A percentile compares a stretch with the other conserved stretches of the same genome.
Conservation (phyloP, 2,113 vertebrate species). For the Xerus inauris region DNA sequence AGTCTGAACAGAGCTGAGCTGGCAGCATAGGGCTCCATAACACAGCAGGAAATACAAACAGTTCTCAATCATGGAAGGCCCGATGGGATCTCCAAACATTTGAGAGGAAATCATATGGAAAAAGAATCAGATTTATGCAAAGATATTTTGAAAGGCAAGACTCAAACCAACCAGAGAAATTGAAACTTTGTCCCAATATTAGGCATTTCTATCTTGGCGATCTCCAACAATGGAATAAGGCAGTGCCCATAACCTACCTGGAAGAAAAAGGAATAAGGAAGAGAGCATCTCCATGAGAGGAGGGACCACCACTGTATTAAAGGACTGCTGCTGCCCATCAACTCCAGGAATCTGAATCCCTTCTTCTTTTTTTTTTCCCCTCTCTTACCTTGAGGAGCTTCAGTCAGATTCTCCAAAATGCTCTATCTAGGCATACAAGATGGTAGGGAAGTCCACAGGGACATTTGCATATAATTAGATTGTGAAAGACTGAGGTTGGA, state of each 20-base stretch:
- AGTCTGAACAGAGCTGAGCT: background rate
- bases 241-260: no score
- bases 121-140: background rate
- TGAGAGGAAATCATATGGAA: background rate
- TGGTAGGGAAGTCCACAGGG: conserved; percentile 13
- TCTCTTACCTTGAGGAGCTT: background rate
- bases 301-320: background rate
- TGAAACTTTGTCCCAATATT: background rate
- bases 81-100: background rate
- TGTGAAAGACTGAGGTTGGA: conserved; percentile 67
- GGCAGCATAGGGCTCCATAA: background rate
- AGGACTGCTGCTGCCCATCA: background rate
- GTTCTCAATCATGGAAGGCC: background rate
- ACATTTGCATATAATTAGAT: conserved; percentile 62
- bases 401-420: background rate
- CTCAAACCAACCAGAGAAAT: background rate
- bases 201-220: background rate
- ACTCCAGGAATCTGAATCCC: background rate
- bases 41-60: background rate
- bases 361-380: background rate
- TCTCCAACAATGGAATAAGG: background rate
- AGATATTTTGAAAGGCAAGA: background rate
- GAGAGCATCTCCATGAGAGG: background rate
- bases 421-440: background rate
- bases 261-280: background rate